Conservation (phyloP, 2,797 vertebrate genomes). For the Sebastes umbrosus region DNA sequence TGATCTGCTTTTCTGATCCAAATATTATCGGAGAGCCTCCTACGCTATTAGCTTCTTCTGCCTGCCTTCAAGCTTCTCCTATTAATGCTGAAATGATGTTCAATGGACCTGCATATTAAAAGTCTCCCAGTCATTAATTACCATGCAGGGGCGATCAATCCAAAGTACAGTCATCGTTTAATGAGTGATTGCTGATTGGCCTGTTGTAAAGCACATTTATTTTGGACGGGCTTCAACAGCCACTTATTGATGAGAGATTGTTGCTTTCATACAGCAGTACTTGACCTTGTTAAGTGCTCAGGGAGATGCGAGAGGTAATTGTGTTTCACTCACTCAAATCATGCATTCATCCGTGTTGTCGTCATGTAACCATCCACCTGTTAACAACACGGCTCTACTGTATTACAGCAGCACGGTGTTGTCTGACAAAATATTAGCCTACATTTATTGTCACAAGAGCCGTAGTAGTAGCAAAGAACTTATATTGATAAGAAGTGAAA, state of each 20-base stretch:
- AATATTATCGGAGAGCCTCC: background rate
- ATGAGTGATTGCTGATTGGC: slow-evolving; percentile 30
- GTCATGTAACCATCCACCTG: slow-evolving; percentile 17
- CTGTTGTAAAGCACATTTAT: slow-evolving; percentile 45
- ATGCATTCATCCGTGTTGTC: slow-evolving; percentile 14
- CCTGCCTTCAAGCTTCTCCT: slow-evolving; percentile 13
- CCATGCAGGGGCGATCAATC: slow-evolving; percentile 19
- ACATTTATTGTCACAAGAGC: background rate
- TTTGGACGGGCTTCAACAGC: slow-evolving; percentile 28
- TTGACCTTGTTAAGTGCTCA: slow-evolving; percentile 34
- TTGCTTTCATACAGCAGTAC: slow-evolving; percentile 23
- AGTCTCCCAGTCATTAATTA: slow-evolving; percentile 32
- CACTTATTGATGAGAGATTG: slow-evolving; percentile 35
- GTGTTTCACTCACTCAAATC: slow-evolving; percentile 26
- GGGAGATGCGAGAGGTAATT: slow-evolving; percentile 5
- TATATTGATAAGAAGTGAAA: too few species aligned
- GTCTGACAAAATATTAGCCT: background rate
- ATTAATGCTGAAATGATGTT: slow-evolving; percentile 35
- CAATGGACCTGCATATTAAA: slow-evolving; percentile 37
- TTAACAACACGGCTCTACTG: background rate
- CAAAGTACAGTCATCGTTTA: slow-evolving; percentile 41
- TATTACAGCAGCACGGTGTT: background rate
- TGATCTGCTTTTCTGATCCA: slow-evolving; percentile 11
- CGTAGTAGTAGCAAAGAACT: too few species aligned
- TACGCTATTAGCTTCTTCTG: background rate